Evolutionary conservation across 2,888 invertebrate species (phyloP), one percentile per base, ranked within the genome.

Genomic region (Conops quadrifasciatus): DNA sequence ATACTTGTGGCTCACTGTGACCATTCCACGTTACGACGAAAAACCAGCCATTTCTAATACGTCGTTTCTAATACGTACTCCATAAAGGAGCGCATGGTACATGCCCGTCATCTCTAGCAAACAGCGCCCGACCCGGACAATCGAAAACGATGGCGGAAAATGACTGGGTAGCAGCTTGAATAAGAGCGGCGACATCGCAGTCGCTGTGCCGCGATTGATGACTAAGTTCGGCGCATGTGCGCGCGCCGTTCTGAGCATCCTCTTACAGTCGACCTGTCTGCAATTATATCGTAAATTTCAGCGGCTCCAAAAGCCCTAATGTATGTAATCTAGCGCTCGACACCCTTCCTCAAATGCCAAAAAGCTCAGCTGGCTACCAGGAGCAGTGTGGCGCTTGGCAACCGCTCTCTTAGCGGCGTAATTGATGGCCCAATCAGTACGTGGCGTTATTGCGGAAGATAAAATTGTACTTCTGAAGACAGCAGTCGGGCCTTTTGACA

Each of bases 201-300:
- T 28, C n/a, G 30, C 43, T 62, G n/a, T 19, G 43, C 67, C 49
- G 13, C 30, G 19, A 66, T 56, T 56, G 56, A 66, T 65, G 65
- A 65, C 65, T 65, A 53, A 65, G 28, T 28, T 13, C n/a, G 19
- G 51, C 65, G 19, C 26, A 19, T 26, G 49, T 64, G 21, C 51
- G 30, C n/a, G n/a, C 19, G 26, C 26, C 60, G 62, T 51, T 28
- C 30, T 49, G 16, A n/a, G 63, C 11, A n/a, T 16, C 11, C 53
- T 62, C 51, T 36, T 47, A 59, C 15, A 36, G 60, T 71, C 76
- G 72, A 65, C 72, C 77, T 77, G 81, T 75, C 81, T 76, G 77
- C 81, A 82, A 81, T 81, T 81, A 81, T 82, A 81, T 80, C 81
- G 80, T 81, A 81, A 81, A 81, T 81, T 81, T 81, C 82, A 82